Conservation (phyloP, 2,113 vertebrate genomes). For the Amphiprion percula region DNA sequence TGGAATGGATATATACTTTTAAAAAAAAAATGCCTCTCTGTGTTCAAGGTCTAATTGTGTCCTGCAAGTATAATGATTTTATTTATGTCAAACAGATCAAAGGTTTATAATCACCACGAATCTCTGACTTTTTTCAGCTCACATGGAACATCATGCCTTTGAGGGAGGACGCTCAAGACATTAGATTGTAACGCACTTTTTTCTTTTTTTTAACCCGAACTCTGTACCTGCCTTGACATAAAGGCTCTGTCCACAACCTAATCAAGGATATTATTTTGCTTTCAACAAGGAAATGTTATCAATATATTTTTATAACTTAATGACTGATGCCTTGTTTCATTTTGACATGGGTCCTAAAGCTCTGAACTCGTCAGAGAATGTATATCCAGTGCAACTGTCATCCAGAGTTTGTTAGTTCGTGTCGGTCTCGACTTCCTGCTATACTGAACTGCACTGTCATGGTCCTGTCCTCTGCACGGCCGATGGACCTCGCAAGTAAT, state of each 20-base stretch:
- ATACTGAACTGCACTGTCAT: conserved; percentile 53
- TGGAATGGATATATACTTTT: too few species aligned
- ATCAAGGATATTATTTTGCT: conserved; percentile 69
- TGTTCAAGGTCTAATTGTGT: background rate
- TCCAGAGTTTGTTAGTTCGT: conserved; percentile 4
- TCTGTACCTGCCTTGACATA: conserved; percentile 54
- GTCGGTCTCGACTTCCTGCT: conserved; percentile 32
- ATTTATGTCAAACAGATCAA: background rate
- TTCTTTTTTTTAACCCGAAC: conserved; percentile 50
- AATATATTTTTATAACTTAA: conserved; percentile 81
- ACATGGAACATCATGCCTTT: conserved; percentile 97
- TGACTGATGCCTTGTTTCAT: conserved; percentile 65
- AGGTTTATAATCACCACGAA: conserved; percentile 12
- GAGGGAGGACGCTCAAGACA: conserved; percentile 93
- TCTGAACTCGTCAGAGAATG: conserved; percentile 45
- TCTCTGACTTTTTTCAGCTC: conserved; percentile 86
- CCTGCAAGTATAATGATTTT: background rate
- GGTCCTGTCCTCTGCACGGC: conserved; percentile 26
- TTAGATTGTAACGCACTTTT: conserved; percentile 77
- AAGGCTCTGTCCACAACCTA: conserved; percentile 50
- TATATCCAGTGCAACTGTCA: conserved; percentile 6
- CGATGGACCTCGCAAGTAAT: conserved; percentile 27
- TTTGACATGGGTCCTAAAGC: conserved; percentile 29
- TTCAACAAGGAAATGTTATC: conserved; percentile 59
- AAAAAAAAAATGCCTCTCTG: background rate